Evolutionary conservation across 2,888 invertebrate species (phyloP).

Genomic region (Norana najaformis): DNA sequence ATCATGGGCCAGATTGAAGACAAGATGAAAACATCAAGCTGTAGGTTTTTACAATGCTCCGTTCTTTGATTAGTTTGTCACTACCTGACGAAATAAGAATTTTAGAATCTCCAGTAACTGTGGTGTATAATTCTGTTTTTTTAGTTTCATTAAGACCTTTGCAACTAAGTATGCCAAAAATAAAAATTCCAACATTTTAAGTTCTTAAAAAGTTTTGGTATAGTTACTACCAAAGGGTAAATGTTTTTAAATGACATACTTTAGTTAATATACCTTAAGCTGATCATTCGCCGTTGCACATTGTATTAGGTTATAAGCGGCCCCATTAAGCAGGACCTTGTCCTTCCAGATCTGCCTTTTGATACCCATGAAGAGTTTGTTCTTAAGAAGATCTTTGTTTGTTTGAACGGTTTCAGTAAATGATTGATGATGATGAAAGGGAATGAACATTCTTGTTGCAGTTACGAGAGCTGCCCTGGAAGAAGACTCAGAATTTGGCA

Average conservation of each 20-base stretch:
- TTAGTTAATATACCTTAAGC: too few relatives aligned
- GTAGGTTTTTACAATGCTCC: slow-evolving; percentile 9
- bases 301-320: too few relatives aligned
- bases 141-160: not conserved
- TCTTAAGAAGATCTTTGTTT: too few relatives aligned
- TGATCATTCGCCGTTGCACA: too few relatives aligned
- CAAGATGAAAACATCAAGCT: slow-evolving; percentile 1
- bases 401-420: too few relatives aligned
- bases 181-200: not conserved
- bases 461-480: not conserved
- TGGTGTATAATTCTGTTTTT: not conserved
- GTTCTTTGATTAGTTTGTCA: not conserved
- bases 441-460: not conserved
- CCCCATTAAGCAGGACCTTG: too few relatives aligned
- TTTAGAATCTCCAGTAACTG: too few relatives aligned
- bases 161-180: not conserved
- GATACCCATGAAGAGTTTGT: too few relatives aligned
- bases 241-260: too few relatives aligned
- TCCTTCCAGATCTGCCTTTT: too few relatives aligned
- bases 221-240: too few relatives aligned
- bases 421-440: too few relatives aligned
- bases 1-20: slow-evolving; percentile 29
- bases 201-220: not conserved
- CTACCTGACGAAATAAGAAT: not conserved
- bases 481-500: slow-evolving; percentile 19